These are phyloP conservation scores for Myotis davidii DNA, from an alignment of 2,113 vertebrate species.

Conservation along the genomic window DNA sequence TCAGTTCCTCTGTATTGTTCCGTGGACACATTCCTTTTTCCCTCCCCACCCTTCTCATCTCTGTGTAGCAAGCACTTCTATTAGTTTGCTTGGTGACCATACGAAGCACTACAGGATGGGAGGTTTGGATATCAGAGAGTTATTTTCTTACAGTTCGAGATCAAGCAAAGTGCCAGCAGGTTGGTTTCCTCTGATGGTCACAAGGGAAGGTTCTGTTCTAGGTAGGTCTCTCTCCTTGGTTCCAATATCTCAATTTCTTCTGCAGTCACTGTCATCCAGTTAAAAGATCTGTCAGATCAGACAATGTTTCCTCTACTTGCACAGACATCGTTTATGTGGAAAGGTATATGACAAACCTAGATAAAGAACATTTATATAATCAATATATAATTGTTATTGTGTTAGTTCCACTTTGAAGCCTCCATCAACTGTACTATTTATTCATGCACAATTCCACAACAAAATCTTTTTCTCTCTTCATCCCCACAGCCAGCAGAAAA, in stretches of 20 bases:
- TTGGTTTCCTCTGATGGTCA: background rate
- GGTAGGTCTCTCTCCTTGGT: background rate
- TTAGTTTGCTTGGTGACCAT: background rate
- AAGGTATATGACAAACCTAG: background rate
- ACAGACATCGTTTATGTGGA: background rate
- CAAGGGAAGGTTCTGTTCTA: background rate
- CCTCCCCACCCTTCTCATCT: background rate
- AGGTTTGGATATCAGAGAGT: background rate
- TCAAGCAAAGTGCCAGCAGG: background rate
- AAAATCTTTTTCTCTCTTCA: background rate
- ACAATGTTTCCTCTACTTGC: background rate
- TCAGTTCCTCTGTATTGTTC: background rate
- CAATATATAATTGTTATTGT: background rate
- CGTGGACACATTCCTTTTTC: rapidly evolving
- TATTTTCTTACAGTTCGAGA: background rate
- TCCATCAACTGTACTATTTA: background rate
- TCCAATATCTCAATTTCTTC: background rate
- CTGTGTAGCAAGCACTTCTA: background rate
- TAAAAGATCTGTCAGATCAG: slow-evolving; percentile 13
- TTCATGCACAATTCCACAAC: background rate
- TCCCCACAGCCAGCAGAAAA: background rate
- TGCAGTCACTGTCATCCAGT: background rate
- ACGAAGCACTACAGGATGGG: background rate
- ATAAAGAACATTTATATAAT: background rate
- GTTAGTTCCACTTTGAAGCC: background rate